Evolutionary conservation across 2,113 vertebrate species (phyloP), one percentile per base, ranked within the genome.

Genomic region (Cebidichthys violaceus): DNA sequence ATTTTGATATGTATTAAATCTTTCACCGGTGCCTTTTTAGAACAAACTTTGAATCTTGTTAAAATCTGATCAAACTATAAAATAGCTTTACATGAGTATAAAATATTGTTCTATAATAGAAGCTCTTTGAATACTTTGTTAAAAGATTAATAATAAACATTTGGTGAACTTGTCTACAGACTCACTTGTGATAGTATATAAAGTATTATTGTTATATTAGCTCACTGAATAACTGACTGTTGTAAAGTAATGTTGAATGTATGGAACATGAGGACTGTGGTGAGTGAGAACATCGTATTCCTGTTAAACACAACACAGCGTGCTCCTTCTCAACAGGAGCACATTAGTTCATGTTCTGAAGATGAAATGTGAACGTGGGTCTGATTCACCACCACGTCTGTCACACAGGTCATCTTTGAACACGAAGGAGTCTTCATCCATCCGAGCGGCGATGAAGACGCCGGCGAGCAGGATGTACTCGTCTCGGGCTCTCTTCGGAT

Each of bases 371-470:
- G 7, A 43, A 43, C 15, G 41, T 4, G 41, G 14, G 15, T 4
- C 41, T 43, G 2, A 39, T 8, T 39, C 4, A 6, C 17, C 13
- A 3, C 2, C 2, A 1, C 8, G 22, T 81, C 3, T 71, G 35
- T 88, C 0, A 85, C 89, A 9, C 27, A 99, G 98, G 91, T 99
- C 85, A n/a, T 97, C 43, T 98, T 96, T 92, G 97, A 99, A 88
- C 97, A 96, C 13, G 97, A 99, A 82, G 97, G 97, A 7, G 96
- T 99, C 65, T 99, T 97, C 91, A 96, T 99, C 91, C 98, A 98
- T 81, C 95, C 95, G 9, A 95, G 94, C 72, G 93, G 90, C 22
- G 96, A 96, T 70, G 97, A 97, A 70, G 95, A 94, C 13, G 95
- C 89, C 59, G 0, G 31, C 52, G 96, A 98, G 73, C 97, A 96